Percentiles rank a stretch among this genome's conserved stretches.
Conservation (phyloP, 2,113 vertebrate species). For the Corydoras maculifer region DNA sequence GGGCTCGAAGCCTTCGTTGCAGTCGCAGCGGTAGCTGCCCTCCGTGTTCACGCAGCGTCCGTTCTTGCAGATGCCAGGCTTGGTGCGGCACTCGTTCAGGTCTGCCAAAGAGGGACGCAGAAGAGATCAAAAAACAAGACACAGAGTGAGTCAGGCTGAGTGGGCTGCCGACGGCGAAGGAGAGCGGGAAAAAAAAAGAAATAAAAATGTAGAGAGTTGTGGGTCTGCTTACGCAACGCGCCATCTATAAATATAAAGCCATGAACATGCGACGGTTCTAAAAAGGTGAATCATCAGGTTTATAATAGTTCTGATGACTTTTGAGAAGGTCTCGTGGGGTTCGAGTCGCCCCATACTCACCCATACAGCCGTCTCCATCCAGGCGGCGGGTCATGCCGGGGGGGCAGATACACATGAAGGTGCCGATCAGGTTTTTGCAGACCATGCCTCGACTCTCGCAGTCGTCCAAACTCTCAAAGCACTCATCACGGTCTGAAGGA, state of each 20-base stretch:
- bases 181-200: not conserved
- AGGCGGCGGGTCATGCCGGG: slow-evolving; percentile 77
- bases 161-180: slow-evolving; percentile 2
- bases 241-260: not conserved
- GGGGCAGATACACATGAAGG: slow-evolving; percentile 86
- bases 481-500: slow-evolving; percentile 82
- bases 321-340: no score
- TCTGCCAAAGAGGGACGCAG: slow-evolving; percentile 58
- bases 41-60: slow-evolving; percentile 81
- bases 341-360: slow-evolving; percentile 56
- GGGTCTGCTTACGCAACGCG: slow-evolving; percentile 1
- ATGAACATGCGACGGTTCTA: no score
- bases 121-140: not conserved
- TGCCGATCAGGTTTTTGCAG: slow-evolving; percentile 91
- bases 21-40: slow-evolving; percentile 87
- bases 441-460: slow-evolving; percentile 82
- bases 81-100: slow-evolving; percentile 81
- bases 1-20: slow-evolving; percentile 80
- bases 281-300: no score
- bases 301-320: no score
- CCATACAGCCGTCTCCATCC: slow-evolving; percentile 83
- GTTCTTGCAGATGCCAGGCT: slow-evolving; percentile 81
- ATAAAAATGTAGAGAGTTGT: not conserved
- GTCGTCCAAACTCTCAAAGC: slow-evolving; percentile 75
- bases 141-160: slow-evolving; percentile 3